These are phyloP conservation scores for Phylloscopus whistleri DNA, from an alignment of 2,113 vertebrate species.

Conservation along the genomic window DNA sequence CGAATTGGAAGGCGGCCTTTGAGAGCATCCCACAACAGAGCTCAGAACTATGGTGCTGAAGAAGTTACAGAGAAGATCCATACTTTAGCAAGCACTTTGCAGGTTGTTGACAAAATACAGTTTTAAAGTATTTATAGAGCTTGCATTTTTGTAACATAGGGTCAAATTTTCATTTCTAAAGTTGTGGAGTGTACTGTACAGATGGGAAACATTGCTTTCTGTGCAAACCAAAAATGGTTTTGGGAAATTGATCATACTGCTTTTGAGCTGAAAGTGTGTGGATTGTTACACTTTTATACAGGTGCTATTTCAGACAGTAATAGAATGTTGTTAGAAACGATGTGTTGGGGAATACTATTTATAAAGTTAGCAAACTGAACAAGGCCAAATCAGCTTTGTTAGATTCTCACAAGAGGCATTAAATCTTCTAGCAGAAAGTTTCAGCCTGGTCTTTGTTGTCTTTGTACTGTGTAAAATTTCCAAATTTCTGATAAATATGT, in stretches of 20 bases:
- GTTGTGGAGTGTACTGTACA: neutral
- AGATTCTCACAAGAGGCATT: neutral
- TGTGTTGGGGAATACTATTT: neutral
- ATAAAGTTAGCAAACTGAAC: neutral
- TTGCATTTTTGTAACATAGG: neutral
- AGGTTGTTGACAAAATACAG: constrained; percentile 70
- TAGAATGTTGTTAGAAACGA: neutral
- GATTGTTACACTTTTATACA: neutral
- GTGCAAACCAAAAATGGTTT: neutral
- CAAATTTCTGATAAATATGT: neutral
- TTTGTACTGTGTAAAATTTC: neutral
- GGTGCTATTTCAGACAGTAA: neutral
- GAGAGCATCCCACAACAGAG: constrained; percentile 56
- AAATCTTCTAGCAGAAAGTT: neutral
- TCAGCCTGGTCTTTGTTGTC: neutral
- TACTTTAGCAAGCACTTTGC: constrained; percentile 86
- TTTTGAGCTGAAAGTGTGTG: neutral
- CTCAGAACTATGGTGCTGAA: constrained; percentile 33
- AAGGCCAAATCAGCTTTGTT: neutral
- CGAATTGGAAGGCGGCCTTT: constrained; percentile 59
- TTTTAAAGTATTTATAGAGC: neutral
- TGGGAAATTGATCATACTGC: neutral
- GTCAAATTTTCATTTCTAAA: neutral
- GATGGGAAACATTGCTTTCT: neutral
- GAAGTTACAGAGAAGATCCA: constrained; percentile 87